phyloP scores from a whole-genome alignment of 2,797 vertebrate genomes.

The Notolepis coatsorum region DNA sequence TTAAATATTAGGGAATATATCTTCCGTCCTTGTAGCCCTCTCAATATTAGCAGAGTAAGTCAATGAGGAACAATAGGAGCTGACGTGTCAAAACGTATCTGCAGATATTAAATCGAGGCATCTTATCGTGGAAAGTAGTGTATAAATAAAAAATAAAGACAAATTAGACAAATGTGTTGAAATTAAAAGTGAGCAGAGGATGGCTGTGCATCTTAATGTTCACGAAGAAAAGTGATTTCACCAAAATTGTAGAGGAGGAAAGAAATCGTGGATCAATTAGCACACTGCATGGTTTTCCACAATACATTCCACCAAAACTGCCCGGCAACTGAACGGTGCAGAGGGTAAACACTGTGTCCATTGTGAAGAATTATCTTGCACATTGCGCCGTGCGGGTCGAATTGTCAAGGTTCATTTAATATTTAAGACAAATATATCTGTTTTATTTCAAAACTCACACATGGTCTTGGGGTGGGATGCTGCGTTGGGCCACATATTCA shows the following conservation, averaged over 20 bases:
- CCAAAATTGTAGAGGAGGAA: constrained; percentile 43
- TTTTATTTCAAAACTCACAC: constrained; percentile 43
- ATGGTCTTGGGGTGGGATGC: constrained; percentile 38
- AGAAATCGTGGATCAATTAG: constrained; percentile 48
- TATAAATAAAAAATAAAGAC: constrained; percentile 20
- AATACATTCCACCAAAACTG: constrained; percentile 39
- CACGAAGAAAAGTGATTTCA: constrained; percentile 33
- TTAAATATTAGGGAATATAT: constrained; percentile 44
- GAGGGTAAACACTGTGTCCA: constrained; percentile 78
- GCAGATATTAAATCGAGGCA: not conserved
- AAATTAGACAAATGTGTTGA: constrained; percentile 18
- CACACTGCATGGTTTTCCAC: constrained; percentile 64
- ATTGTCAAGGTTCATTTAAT: constrained; percentile 52
- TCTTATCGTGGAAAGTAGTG: constrained; percentile 18
- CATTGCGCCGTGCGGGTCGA: constrained; percentile 55
- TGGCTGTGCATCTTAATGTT: constrained; percentile 28
- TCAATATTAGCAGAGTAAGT: constrained; percentile 11
- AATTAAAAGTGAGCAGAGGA: constrained; percentile 31
- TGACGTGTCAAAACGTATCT: constrained; percentile 33
- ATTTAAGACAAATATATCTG: constrained; percentile 45
- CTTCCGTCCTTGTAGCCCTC: constrained; percentile 32
- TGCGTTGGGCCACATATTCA: constrained; percentile 38
- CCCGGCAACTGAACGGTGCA: constrained; percentile 63
- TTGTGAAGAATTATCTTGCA: constrained; percentile 64
- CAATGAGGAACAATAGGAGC: constrained; percentile 33